phyloP scores from a whole-genome alignment of 2,888 invertebrate species.

The Oligia fasciuncula region DNA sequence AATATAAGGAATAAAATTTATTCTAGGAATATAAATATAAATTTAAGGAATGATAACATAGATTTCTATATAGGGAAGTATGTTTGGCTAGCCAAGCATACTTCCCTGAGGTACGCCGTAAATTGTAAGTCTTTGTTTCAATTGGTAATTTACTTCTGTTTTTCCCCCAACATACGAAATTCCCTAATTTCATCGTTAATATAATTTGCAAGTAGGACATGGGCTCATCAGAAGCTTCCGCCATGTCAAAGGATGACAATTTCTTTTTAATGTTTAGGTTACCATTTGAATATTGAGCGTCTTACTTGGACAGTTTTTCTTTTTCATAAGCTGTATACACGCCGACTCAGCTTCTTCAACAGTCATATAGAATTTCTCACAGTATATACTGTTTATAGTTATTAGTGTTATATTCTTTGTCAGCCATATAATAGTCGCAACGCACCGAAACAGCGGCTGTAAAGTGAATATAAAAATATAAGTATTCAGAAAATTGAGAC shows the following conservation, averaged over 20 bases:
- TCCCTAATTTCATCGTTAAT: not conserved
- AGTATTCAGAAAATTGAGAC: not conserved
- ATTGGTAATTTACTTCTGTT: not conserved
- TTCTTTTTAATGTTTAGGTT: not conserved
- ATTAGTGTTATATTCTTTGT: constrained; percentile 25
- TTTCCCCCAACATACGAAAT: not conserved
- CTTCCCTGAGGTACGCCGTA: not conserved
- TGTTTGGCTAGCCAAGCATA: too few species aligned
- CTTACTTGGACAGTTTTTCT: constrained; percentile 26
- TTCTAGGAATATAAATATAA: not conserved
- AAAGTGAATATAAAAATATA: not conserved
- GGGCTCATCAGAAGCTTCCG: not conserved
- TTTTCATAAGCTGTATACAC: constrained; percentile 26
- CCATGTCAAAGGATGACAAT: not conserved
- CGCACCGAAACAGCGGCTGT: constrained; percentile 10
- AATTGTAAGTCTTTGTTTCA: not conserved
- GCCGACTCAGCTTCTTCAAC: constrained; percentile 31
- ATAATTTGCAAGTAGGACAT: not conserved
- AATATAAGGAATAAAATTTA: not conserved
- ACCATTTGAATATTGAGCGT: not conserved
- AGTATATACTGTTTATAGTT: constrained; percentile 13
- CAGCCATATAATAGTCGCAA: constrained; percentile 17
- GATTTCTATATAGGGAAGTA: too few species aligned
- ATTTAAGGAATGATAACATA: not conserved
- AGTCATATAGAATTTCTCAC: constrained; percentile 27